Conservation (phyloP, 2,113 vertebrate genomes). For the Mionectes macconnelli region DNA sequence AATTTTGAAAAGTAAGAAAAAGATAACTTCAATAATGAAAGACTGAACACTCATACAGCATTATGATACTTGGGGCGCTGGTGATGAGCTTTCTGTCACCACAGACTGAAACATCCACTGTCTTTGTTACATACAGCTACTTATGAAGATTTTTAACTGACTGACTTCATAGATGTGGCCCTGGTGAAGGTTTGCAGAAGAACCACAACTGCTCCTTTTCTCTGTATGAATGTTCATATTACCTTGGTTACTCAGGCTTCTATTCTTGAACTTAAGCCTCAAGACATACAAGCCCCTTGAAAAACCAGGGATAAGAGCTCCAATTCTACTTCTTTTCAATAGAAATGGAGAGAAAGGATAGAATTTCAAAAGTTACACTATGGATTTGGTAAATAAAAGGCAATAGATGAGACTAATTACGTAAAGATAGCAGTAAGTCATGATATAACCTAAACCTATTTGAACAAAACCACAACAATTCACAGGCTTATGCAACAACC, state of each 20-base stretch:
- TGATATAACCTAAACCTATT: rapidly evolving
- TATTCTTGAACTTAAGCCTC: neutral
- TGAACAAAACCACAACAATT: neutral
- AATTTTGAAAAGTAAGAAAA: neutral
- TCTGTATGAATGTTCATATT: neutral
- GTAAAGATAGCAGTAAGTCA: neutral
- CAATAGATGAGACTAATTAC: neutral
- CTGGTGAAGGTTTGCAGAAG: neutral
- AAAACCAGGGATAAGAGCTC: neutral
- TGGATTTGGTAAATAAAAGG: neutral
- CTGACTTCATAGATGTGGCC: neutral
- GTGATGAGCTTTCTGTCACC: neutral
- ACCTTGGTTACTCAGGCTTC: neutral
- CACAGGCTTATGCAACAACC: neutral
- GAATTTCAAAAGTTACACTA: neutral
- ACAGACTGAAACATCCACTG: neutral
- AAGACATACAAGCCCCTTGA: neutral
- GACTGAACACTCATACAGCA: neutral
- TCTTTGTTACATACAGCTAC: neutral
- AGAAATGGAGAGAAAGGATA: neutral
- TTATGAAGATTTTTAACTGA: neutral
- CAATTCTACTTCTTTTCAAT: neutral
- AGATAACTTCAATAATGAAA: neutral
- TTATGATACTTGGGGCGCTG: neutral
- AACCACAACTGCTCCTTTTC: neutral